Conservation (phyloP, 2,888 invertebrate species). For the Colletes collaris region DNA sequence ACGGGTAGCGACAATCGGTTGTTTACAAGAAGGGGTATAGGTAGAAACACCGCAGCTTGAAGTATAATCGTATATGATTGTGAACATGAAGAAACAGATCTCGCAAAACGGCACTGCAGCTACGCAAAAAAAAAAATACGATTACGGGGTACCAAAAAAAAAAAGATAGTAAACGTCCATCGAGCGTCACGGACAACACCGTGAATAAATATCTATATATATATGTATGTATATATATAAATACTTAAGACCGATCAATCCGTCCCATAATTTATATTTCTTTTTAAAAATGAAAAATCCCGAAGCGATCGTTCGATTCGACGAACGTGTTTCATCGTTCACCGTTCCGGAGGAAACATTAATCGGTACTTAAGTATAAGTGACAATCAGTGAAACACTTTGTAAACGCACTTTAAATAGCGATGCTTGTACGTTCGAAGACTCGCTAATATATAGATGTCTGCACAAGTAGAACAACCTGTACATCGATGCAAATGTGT, state of each 20-base stretch:
- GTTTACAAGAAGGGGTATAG: constrained; percentile 34
- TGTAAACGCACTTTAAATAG: constrained; percentile 50
- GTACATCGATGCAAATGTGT: constrained; percentile 49
- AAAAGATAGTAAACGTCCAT: constrained; percentile 41
- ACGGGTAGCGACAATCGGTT: constrained; percentile 59
- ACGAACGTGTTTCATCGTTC: too few species aligned
- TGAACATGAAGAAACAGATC: constrained; percentile 57
- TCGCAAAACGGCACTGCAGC: constrained; percentile 65
- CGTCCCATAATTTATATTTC: neutral
- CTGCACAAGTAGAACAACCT: constrained; percentile 54
- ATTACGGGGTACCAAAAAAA: constrained; percentile 10
- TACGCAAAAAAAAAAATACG: constrained; percentile 52
- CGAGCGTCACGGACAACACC: constrained; percentile 50
- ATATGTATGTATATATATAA: too few species aligned
- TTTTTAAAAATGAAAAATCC: too few species aligned
- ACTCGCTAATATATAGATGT: constrained; percentile 40
- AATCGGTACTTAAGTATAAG: constrained; percentile 46
- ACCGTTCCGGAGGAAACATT: constrained; percentile 8
- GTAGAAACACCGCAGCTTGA: constrained; percentile 55
- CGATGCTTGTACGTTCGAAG: constrained; percentile 56
- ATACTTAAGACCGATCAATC: constrained; percentile 31
- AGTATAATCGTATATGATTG: constrained; percentile 31
- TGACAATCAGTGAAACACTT: constrained; percentile 41
- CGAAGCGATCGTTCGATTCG: too few species aligned
- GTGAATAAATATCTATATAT: constrained; percentile 6